Evolutionary conservation across 2,888 invertebrate species (phyloP).

Genomic region (Lycia hirtaria): DNA sequence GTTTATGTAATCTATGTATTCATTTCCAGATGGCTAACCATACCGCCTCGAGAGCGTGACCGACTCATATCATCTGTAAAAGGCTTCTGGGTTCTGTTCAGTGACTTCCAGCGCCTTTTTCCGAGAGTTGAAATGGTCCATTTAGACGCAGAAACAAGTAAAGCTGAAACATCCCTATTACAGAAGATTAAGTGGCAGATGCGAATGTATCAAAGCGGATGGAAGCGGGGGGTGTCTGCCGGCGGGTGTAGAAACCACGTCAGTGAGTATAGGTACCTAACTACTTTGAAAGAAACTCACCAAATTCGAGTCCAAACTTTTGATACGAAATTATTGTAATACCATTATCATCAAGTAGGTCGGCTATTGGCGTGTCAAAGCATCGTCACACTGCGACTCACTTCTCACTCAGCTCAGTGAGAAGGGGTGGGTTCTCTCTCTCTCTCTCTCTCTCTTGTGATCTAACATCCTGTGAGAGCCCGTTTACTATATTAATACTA

Average conservation of each 20-base stretch:
- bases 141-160: slow-evolving; percentile 93
- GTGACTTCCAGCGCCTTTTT: slow-evolving; percentile 93
- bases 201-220: slow-evolving; percentile 93
- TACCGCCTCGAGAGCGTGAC: slow-evolving; percentile 90
- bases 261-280: slow-evolving; percentile 73
- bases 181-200: slow-evolving; percentile 94
- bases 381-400: no score
- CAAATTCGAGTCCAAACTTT: not conserved
- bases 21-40: slow-evolving; percentile 88
- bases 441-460: no score
- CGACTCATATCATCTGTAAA: slow-evolving; percentile 88
- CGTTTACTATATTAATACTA: no score
- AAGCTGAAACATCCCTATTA: slow-evolving; percentile 92
- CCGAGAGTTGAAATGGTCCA: slow-evolving; percentile 94
- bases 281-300: not conserved
- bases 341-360: no score
- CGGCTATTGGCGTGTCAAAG: no score
- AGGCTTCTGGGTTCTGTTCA: slow-evolving; percentile 94
- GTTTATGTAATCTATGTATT: no score
- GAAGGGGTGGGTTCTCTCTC: no score
- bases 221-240: slow-evolving; percentile 94
- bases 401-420: no score
- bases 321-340: no score
- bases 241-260: slow-evolving; percentile 96
- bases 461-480: no score